Percentiles rank a stretch among this genome's conserved stretches.
phyloP scores from a whole-genome alignment of 1,140 invertebrate species.

The Caenorhabditis remanei region DNA sequence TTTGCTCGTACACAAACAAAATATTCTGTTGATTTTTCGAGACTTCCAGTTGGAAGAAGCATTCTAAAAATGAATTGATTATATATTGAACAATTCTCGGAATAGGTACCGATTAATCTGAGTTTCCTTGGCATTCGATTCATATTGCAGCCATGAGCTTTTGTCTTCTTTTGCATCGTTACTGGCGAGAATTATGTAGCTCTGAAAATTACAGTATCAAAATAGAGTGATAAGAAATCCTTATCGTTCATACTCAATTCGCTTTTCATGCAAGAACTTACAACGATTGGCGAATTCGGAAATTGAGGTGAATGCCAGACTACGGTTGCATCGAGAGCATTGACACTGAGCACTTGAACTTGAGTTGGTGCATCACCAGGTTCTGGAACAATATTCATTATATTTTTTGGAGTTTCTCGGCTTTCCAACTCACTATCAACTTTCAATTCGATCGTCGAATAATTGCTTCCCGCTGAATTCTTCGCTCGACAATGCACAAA shows the following conservation, averaged over 20 bases:
- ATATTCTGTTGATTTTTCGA: slow-evolving; percentile 44
- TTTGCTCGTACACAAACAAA: slow-evolving; percentile 43
- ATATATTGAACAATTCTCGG: background rate
- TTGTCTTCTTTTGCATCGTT: slow-evolving; percentile 32
- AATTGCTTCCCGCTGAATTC: slow-evolving; percentile 57
- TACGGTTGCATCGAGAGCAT: slow-evolving; percentile 35
- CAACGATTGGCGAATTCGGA: slow-evolving; percentile 40
- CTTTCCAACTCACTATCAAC: slow-evolving; percentile 29
- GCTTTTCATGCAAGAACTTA: background rate
- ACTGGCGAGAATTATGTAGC: background rate
- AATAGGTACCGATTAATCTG: slow-evolving; percentile 26
- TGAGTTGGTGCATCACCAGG: slow-evolving; percentile 55
- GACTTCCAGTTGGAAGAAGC: slow-evolving; percentile 47
- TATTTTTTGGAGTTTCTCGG: background rate
- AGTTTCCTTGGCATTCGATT: slow-evolving; percentile 46
- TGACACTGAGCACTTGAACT: slow-evolving; percentile 33
- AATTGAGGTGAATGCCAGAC: slow-evolving; percentile 43
- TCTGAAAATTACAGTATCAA: background rate
- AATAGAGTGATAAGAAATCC: too few relatives aligned
- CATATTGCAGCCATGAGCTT: slow-evolving; percentile 21
- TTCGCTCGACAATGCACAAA: slow-evolving; percentile 56
- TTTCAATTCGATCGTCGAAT: slow-evolving; percentile 35
- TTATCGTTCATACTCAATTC: background rate
- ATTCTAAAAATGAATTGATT: slow-evolving; percentile 1
- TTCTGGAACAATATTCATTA: background rate